Base-by-base conservation (phyloP, 2,113 vertebrate genomes). In the Notarius quadriscutis region DNA sequence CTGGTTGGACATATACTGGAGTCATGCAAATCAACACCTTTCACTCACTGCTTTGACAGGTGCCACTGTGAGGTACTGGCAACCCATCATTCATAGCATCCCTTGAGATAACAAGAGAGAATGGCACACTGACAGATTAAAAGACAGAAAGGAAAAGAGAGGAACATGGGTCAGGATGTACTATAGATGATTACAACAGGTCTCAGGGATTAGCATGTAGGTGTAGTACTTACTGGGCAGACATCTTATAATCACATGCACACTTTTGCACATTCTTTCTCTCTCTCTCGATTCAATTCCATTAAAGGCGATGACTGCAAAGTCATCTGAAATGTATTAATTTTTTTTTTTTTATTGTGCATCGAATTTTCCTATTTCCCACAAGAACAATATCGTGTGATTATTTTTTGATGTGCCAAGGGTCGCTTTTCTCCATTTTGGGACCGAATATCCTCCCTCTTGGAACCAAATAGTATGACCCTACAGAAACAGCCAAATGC, bases 21-120 rank as follows among this genome's bases (percentile, higher is more conserved):
- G 72, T 83, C 74, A 84, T 57, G 62, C 50, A 74, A 87, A 87
- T 65, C 60, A 86, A 86, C 81, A 78, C 72, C 48, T 67, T 83
- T 78, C 60, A 53, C 65, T 81, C n/a, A 15, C 20, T 67, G 74
- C 72, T 69, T 78, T 78, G 81, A 84, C 86, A 84, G 60, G 60
- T 67, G 62, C 58, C 72, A 84, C 53, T 79, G 74, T 79, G n/a
- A 81, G 71, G 60, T 67, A 53, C 51, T 67, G 71, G 81, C 74
- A 77, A 83, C 11, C n/a, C 57, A 74, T 87, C 55, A 82, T 25
- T 87, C 62, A 78, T 30, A 72, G 60, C 65, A 65, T 79, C 80
- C 62, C 72, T 80, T 74, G 27, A 51, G 84, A 79, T 50, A 48
- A 80, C 81, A 79, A 30, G 55, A 80, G 78, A 83, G 83, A 53